Conservation (phyloP, 1,140 invertebrate genomes). For the Gonioctena quinquepunctata region DNA sequence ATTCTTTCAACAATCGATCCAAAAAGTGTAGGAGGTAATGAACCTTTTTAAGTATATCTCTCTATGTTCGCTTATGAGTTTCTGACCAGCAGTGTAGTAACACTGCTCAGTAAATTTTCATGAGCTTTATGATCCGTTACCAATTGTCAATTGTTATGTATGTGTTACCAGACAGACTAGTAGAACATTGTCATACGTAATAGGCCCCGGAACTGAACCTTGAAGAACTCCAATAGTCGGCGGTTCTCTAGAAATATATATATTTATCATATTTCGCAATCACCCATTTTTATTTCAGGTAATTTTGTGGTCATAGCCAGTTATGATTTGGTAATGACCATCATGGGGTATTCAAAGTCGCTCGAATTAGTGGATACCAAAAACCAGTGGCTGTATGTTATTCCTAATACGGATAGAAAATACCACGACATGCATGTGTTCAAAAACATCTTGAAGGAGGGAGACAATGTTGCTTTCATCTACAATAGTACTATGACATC, state of each 20-base stretch:
- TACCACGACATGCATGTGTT: conserved; percentile 60
- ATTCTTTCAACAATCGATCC: conserved; percentile 60
- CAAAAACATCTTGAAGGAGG: conserved; percentile 67
- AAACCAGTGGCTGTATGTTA: conserved; percentile 79
- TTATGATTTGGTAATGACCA: conserved; percentile 49
- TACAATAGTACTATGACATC: conserved; percentile 68
- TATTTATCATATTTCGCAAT: not conserved
- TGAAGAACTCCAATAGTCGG: too few species aligned
- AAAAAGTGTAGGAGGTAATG: conserved; percentile 56
- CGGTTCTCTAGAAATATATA: too few species aligned
- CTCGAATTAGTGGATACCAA: conserved; percentile 68
- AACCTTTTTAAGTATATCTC: too few species aligned
- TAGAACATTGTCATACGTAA: too few species aligned
- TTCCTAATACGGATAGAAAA: conserved; percentile 63
- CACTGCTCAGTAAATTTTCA: too few species aligned
- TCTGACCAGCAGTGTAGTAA: too few species aligned
- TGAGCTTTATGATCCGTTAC: too few species aligned
- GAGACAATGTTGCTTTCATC: conserved; percentile 81
- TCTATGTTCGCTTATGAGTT: too few species aligned
- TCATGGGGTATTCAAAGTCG: conserved; percentile 71
- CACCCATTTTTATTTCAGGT: not conserved
- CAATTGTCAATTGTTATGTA: too few species aligned
- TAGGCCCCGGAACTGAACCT: too few species aligned
- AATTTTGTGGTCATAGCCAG: not conserved
- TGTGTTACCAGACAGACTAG: too few species aligned